Conservation (phyloP, 2,113 vertebrate species). For the Brienomyrus brachyistius region DNA sequence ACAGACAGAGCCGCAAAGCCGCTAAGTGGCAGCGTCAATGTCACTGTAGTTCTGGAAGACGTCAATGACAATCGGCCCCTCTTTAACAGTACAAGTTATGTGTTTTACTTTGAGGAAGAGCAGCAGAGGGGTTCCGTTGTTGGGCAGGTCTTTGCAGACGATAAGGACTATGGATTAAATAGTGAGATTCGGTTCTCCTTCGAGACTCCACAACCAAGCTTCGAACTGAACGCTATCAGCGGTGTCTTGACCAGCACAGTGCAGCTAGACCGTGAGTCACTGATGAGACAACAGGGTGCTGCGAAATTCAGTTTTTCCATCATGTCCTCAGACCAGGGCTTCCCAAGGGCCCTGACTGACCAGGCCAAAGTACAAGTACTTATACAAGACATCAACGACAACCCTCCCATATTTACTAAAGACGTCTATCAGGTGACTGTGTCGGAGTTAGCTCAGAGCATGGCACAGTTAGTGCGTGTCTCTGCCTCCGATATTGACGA, state of each 20-base stretch:
- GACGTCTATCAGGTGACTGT: slow-evolving; percentile 91
- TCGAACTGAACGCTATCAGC: slow-evolving; percentile 79
- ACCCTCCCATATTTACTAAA: slow-evolving; percentile 84
- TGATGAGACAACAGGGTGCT: slow-evolving; percentile 82
- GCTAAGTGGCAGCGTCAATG: slow-evolving; percentile 78
- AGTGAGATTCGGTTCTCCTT: slow-evolving; percentile 85
- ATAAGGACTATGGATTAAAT: slow-evolving; percentile 86
- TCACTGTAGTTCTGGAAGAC: slow-evolving; percentile 83
- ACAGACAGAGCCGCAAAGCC: slow-evolving; percentile 84
- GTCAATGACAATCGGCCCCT: slow-evolving; percentile 93
- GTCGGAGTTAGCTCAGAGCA: slow-evolving; percentile 79
- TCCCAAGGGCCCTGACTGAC: slow-evolving; percentile 85
- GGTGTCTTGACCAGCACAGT: slow-evolving; percentile 79
- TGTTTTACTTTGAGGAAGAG: slow-evolving; percentile 90
- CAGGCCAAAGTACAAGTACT: slow-evolving; percentile 92
- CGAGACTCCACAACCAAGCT: slow-evolving; percentile 78
- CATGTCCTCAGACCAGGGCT: slow-evolving; percentile 81
- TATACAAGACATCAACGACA: slow-evolving; percentile 91
- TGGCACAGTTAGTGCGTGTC: slow-evolving; percentile 84
- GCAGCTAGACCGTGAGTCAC: slow-evolving; percentile 83
- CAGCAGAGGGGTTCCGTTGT: slow-evolving; percentile 73
- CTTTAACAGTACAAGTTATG: slow-evolving; percentile 93
- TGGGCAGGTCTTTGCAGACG: slow-evolving; percentile 78
- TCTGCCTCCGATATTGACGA: slow-evolving; percentile 93
- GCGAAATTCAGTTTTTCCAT: slow-evolving; percentile 82